Evolutionary conservation across 1,140 invertebrate species (phyloP).

Genomic region (Aphelinus atriplicis): DNA sequence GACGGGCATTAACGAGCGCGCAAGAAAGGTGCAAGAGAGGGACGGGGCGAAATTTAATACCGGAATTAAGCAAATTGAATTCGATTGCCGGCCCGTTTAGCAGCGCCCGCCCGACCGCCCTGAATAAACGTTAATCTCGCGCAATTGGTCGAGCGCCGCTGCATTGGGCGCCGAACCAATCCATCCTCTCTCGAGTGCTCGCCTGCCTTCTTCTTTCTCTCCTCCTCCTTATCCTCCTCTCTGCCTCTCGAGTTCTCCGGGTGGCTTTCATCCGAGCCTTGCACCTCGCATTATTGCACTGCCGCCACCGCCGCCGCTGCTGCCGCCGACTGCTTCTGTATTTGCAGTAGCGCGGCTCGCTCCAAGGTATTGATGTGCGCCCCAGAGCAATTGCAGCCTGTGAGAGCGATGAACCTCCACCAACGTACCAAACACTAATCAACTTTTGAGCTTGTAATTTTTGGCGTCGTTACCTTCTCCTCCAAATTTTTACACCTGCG

Average conservation of each 20-base stretch:
- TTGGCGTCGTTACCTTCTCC: no score
- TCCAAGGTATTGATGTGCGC: no score
- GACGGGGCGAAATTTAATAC: slow-evolving; percentile 23
- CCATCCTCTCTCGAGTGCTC: background rate
- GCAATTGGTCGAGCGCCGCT: slow-evolving; percentile 45
- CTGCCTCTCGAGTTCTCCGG: background rate
- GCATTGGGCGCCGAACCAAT: background rate
- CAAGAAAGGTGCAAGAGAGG: background rate
- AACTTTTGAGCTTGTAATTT: no score
- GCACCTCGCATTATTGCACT: background rate
- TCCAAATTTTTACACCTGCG: no score
- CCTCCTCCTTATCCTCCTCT: background rate
- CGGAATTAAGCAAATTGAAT: slow-evolving; percentile 42
- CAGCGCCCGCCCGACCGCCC: slow-evolving; percentile 33
- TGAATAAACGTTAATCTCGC: slow-evolving; percentile 53
- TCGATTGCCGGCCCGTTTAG: slow-evolving; percentile 41
- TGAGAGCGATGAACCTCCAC: no score
- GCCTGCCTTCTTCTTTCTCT: no score
- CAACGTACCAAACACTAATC: no score
- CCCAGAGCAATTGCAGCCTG: no score
- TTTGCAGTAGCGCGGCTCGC: no score
- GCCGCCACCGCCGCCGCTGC: background rate
- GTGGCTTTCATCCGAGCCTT: background rate
- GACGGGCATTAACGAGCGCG: background rate
- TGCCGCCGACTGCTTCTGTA: background rate